phyloP scores from a whole-genome alignment of 2,113 vertebrate species.

The human (Homo sapiens) region GRCh38 chr20:57215001-57215500 shows the following conservation, averaged over 20 bases:
- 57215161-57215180: neutral
- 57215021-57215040: neutral
- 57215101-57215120: neutral
- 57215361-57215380: neutral
- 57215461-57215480: neutral
- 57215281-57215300: fast-evolving
- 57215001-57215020: neutral
- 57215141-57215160: too few species aligned
- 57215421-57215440: neutral
- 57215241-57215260: neutral
- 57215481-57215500: neutral
- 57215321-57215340: slow-evolving; percentile 14
- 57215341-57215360: neutral
- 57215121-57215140: too few species aligned
- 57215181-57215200: neutral
- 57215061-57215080: too few species aligned
- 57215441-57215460: neutral
- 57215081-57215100: neutral
- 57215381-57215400: neutral
- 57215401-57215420: neutral
- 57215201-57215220: neutral
- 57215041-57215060: neutral
- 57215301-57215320: neutral
- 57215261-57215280: fast-evolving
- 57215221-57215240: neutral